A percentile compares a stretch with the other conserved stretches of the same genome.
Conservation (phyloP, 92 coral and sea anemone genomes). For the Palythoa caribaeorum region DNA sequence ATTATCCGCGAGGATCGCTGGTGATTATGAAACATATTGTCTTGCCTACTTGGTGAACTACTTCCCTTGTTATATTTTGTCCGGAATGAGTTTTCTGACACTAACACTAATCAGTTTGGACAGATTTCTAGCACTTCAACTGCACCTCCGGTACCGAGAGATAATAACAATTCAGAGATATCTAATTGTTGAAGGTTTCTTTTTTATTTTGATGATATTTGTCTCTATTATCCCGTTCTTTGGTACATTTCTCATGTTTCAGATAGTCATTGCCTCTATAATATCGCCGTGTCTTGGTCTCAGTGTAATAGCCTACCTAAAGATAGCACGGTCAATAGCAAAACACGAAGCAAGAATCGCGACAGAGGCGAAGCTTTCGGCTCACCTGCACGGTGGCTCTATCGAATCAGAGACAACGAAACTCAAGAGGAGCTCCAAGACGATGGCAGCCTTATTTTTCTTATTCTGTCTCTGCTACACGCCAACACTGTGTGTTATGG, state of each 20-base stretch:
- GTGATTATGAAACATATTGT: conserved; percentile 20
- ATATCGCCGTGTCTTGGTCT: conserved; percentile 15
- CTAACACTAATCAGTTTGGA: conserved; percentile 39
- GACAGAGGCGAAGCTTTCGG: not conserved
- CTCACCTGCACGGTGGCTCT: not conserved
- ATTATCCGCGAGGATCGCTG: conserved; percentile 17
- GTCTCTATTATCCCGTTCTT: conserved; percentile 18
- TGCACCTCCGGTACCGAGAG: conserved; percentile 39
- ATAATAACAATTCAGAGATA: conserved; percentile 31
- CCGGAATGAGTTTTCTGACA: conserved; percentile 42
- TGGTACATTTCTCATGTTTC: conserved; percentile 1
- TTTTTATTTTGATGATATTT: not conserved
- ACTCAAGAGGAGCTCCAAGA: conserved; percentile 23
- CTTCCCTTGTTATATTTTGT: conserved; percentile 41
- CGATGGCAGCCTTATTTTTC: conserved; percentile 35
- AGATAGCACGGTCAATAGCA: conserved; percentile 34
- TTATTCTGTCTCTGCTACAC: conserved; percentile 38
- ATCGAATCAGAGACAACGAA: not conserved
- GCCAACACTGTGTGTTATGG: conserved; percentile 38
- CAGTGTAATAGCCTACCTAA: conserved; percentile 6
- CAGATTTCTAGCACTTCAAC: conserved; percentile 31
- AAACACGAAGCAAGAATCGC: conserved; percentile 24
- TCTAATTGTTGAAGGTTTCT: conserved; percentile 17
- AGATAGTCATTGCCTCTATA: conserved; percentile 22
- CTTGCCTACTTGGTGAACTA: conserved; percentile 38